Percentiles rank a stretch among this genome's conserved stretches.
Evolutionary conservation across 35 echinoderm and acorn worm species (phyloP).

Genomic region (Ophioderma brevispina): DNA sequence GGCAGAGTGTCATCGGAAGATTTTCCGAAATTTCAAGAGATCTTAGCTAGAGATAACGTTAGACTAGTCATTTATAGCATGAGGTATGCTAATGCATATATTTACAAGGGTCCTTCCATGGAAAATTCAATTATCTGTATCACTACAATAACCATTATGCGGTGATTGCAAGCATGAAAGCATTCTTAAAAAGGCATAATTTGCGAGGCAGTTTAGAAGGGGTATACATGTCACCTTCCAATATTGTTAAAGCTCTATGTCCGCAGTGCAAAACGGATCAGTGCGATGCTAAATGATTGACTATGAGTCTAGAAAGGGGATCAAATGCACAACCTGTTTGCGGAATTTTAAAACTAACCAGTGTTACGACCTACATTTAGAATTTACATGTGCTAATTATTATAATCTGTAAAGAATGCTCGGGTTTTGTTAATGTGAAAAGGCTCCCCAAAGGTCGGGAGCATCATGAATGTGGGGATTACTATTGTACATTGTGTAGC

Average conservation of each 20-base stretch:
- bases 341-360: not conserved
- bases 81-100: not conserved
- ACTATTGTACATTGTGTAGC: not conserved
- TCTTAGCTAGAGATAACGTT: not conserved
- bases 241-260: slow-evolving; percentile 1
- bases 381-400: not conserved
- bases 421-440: not conserved
- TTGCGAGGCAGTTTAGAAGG: slow-evolving; percentile 9
- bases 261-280: not conserved
- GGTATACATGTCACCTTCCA: not conserved
- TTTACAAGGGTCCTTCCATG: not conserved
- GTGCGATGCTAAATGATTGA: not conserved
- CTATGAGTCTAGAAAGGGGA: not conserved
- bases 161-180: not conserved
- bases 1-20: not conserved
- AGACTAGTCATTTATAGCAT: not conserved
- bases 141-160: not conserved
- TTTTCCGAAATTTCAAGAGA: not conserved
- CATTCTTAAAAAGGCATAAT: slow-evolving; percentile 20
- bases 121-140: not conserved
- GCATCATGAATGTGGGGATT: not conserved
- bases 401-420: not conserved
- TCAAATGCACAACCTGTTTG: not conserved
- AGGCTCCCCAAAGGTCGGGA: not conserved
- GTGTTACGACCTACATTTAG: not conserved